Percentiles rank a stretch among this genome's conserved stretches.
Conservation (phyloP, 1,140 invertebrate species). For the Probaryconus sp. region DNA sequence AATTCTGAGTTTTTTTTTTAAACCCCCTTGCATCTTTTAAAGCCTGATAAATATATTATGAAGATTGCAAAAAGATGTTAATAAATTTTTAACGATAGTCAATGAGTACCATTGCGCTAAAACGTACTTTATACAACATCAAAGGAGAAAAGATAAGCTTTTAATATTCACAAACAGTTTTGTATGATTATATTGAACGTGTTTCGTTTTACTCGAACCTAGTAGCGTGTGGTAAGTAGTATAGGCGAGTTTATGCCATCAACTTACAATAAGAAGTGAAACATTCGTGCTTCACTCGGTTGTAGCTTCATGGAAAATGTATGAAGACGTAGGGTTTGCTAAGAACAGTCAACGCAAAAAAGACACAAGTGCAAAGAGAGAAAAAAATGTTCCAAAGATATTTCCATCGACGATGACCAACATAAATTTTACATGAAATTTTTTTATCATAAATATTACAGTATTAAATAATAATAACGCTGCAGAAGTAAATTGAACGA, state of each 20-base stretch:
- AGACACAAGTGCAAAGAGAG: constrained; percentile 33
- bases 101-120: constrained; percentile 7
- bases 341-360: constrained; percentile 33
- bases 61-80: constrained; percentile 4
- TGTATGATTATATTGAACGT: constrained; percentile 44
- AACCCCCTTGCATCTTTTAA: background rate
- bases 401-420: constrained; percentile 41
- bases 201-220: constrained; percentile 32
- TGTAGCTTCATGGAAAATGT: constrained; percentile 71
- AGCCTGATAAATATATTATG: background rate
- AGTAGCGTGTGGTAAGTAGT: constrained; percentile 53
- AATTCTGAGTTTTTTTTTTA: too few species aligned
- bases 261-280: constrained; percentile 56
- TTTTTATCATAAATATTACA: background rate
- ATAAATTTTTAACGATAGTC: too few species aligned
- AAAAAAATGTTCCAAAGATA: constrained; percentile 47
- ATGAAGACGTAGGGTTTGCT: constrained; percentile 63
- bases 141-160: constrained; percentile 13
- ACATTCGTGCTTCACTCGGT: constrained; percentile 49
- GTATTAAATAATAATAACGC: background rate
- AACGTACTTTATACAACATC: constrained; percentile 4
- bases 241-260: constrained; percentile 51
- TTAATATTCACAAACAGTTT: constrained; percentile 57
- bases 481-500: too few species aligned
- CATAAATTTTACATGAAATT: too few species aligned